Evolutionary conservation across 2,888 invertebrate genomes (phyloP), one percentile per base, ranked within the genome.

Genomic region (Tipula lateralis): DNA sequence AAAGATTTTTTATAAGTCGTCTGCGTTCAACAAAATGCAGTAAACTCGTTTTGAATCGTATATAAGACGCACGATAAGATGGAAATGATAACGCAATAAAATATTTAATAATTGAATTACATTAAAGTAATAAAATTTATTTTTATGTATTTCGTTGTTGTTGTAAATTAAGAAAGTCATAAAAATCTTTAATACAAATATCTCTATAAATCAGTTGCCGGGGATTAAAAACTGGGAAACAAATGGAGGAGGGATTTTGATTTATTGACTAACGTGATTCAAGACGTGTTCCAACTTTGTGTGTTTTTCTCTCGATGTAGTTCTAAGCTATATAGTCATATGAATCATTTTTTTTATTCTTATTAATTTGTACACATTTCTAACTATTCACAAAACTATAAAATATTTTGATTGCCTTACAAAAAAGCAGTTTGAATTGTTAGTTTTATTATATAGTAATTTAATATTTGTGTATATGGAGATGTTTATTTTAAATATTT

Each of bases 51-150:
- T 66, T 66, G 24, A 66, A 66, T 66, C 66, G 24, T n/a, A n/a
- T n/a, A n/a, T 66, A 66, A 7, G 7, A 66, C 24, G 19, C 66
- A 66, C 24, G 66, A 66, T 66, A 66, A 66, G 24, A 66, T 66
- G 24, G 66, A 66, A 66, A 66, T 66, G 66, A 66, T 66, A 66
- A 66, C 66, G 66, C 66, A 66, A 66, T 66, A 66, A 66, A 66
- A 66, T 66, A 7, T 24, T 66, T 66, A 66, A 66, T 66, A 66
- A 66, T 66, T 66, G 66, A 66, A 66, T 66, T 66, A 66, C 66
- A 7, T 66, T 66, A 66, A 16, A 66, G 66, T 24, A 66, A 66
- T 24, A 66, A 66, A 66, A 24, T 66, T 66, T 66, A n/a, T 66
- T 66, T 44, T 24, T 9, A 7, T 66, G 66, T 66, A 24, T 9